Evolutionary conservation across 2,888 invertebrate species (phyloP), one percentile per base, ranked within the genome.

Genomic region (Ectemnius cavifrons): DNA sequence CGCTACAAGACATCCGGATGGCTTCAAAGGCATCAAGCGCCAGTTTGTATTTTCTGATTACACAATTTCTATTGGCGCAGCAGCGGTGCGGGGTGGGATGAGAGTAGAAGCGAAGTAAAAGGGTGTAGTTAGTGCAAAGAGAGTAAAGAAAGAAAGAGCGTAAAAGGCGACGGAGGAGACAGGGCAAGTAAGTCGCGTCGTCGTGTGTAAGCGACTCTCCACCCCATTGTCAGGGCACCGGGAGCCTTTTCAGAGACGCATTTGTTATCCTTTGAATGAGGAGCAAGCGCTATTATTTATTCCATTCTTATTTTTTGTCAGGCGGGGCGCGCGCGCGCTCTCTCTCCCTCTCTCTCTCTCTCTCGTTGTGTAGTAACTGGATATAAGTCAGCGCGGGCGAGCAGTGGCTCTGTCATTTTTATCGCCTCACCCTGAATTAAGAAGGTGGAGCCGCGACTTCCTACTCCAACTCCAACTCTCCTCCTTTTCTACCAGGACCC

Each of bases 211-310:
- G 87, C 88, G 87, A 88, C 85, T 88, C 86, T 88, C 87, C 87
- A 86, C 87, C 87, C 88, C 82, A 88, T 88, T 88, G 86, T 87
- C 86, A 85, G 85, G 37, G 37, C 37, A 37, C 37, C 73, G 80
- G 71, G 81, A 80, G 84, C 87, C 86, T 86, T 87, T 89, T 88
- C 89, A 89, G 85, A 85, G 86, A 85, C 85, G 88, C 89, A 90
- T 90, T 90, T 88, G 88, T 90, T 90, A 90, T 90, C 89, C 89
- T 90, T 90, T 90, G 89, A 90, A 90, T 90, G 88, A 88, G 88
- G 86, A 87, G 86, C 87, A 86, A 84, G 88, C 37, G 37, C 89
- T 89, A 89, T 90, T 90, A 90, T 90, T 90, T 90, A 89, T 89
- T 89, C 89, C 87, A 87, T 89, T 89, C 90, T 90, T 89, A 90